A percentile compares a stretch with the other conserved stretches of the same genome.
Evolutionary conservation across 1,140 invertebrate species (phyloP).

Genomic region (Schlechtendalia chinensis): DNA sequence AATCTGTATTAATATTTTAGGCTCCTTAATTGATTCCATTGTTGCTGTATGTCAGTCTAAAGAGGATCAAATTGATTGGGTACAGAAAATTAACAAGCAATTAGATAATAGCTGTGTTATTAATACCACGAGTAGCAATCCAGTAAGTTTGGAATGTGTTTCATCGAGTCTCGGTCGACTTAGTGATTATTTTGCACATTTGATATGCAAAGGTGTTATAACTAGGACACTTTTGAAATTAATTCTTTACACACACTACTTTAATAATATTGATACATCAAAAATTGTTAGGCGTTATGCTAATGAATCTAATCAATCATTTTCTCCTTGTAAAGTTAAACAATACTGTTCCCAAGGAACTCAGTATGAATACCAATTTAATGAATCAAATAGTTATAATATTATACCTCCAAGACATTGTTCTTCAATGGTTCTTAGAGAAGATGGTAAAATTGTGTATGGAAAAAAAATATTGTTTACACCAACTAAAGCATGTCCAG

Average conservation of each 20-base stretch:
- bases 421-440: constrained; percentile 22
- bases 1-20: constrained; percentile 58
- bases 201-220: constrained; percentile 70
- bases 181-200: constrained; percentile 70
- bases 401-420: constrained; percentile 22
- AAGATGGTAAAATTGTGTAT: constrained; percentile 33
- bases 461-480: constrained; percentile 38
- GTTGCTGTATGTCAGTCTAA: constrained; percentile 80
- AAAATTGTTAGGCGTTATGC: constrained; percentile 53
- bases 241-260: constrained; percentile 67
- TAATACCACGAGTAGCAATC: constrained; percentile 22
- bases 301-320: constrained; percentile 6
- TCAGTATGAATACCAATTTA: neutral
- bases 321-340: neutral
- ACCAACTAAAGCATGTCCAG: constrained; percentile 31
- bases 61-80: constrained; percentile 83
- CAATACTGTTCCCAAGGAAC: neutral
- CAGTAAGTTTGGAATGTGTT: neutral
- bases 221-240: constrained; percentile 69
- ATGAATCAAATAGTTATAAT: constrained; percentile 10
- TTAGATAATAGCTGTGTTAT: constrained; percentile 59
- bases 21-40: constrained; percentile 86
- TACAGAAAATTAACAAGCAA: constrained; percentile 72
- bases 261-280: constrained; percentile 58
- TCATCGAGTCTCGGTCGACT: constrained; percentile 59